phyloP scores from a whole-genome alignment of 2,113 vertebrate species.

The Melanerpes formicivorus region DNA sequence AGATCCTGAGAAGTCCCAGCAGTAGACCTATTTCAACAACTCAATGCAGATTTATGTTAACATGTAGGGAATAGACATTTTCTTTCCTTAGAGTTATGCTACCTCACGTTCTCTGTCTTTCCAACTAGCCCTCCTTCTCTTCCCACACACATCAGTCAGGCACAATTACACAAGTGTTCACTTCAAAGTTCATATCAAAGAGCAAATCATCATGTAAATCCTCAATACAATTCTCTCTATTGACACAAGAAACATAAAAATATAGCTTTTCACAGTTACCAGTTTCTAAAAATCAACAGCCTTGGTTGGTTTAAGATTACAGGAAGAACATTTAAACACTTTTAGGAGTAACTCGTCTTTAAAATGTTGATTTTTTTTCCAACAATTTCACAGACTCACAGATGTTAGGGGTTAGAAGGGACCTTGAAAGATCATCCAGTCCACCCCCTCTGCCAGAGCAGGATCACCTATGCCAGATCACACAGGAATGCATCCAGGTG shows the following conservation, averaged over 20 bases:
- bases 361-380: not conserved
- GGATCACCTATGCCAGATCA: no score
- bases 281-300: not conserved
- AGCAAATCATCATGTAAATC: not conserved
- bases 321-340: not conserved
- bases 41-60: not conserved
- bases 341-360: not conserved
- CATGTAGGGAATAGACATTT: not conserved
- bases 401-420: no score
- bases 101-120: fast-evolving
- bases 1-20: no score
- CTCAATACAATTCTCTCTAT: not conserved
- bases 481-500: no score
- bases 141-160: not conserved
- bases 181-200: not conserved
- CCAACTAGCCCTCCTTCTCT: not conserved
- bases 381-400: no score
- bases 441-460: no score
- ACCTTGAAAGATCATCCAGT: no score
- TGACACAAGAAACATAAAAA: not conserved
- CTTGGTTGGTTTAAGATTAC: not conserved
- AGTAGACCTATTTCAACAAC: not conserved
- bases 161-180: not conserved
- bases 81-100: not conserved
- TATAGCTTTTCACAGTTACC: not conserved